Conservation (phyloP, 2,888 invertebrate species). For the Drosophila maculinotata region DNA sequence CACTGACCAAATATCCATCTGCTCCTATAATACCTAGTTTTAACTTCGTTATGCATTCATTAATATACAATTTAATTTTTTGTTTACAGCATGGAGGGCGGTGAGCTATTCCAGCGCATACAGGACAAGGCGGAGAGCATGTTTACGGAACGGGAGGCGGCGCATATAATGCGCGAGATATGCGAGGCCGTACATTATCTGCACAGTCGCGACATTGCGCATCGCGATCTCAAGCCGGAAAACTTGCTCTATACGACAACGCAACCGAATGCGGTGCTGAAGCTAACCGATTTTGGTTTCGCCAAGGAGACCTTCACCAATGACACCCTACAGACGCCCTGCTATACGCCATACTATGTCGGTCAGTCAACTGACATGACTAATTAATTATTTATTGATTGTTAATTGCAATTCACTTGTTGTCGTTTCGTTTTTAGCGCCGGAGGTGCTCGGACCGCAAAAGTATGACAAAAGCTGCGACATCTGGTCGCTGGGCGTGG, state of each 20-base stretch:
- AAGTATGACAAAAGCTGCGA: slow-evolving; percentile 99
- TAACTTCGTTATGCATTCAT: too few species aligned
- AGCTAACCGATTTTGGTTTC: slow-evolving; percentile 99
- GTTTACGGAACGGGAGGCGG: slow-evolving; percentile 98
- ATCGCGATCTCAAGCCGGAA: slow-evolving; percentile 98
- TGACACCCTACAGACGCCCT: slow-evolving; percentile 97
- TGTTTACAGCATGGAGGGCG: slow-evolving; percentile 94
- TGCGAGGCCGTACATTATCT: slow-evolving; percentile 97
- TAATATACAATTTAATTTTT: too few species aligned
- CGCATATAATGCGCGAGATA: slow-evolving; percentile 98
- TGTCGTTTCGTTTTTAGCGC: slow-evolving; percentile 69
- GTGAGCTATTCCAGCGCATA: slow-evolving; percentile 98
- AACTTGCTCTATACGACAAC: slow-evolving; percentile 95
- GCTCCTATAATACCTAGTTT: too few species aligned
- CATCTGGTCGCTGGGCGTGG: slow-evolving; percentile 99
- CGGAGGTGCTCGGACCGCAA: slow-evolving; percentile 96
- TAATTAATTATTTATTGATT: background rate
- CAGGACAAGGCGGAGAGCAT: slow-evolving; percentile 96
- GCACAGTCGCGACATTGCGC: slow-evolving; percentile 97
- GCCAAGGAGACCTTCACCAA: slow-evolving; percentile 96
- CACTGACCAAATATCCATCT: too few species aligned
- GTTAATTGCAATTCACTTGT: background rate
- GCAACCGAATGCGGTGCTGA: slow-evolving; percentile 92
- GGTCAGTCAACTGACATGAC: slow-evolving; percentile 86
- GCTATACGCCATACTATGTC: slow-evolving; percentile 99